phyloP scores from a whole-genome alignment of 2,797 vertebrate genomes.

The Ataeniobius toweri region DNA sequence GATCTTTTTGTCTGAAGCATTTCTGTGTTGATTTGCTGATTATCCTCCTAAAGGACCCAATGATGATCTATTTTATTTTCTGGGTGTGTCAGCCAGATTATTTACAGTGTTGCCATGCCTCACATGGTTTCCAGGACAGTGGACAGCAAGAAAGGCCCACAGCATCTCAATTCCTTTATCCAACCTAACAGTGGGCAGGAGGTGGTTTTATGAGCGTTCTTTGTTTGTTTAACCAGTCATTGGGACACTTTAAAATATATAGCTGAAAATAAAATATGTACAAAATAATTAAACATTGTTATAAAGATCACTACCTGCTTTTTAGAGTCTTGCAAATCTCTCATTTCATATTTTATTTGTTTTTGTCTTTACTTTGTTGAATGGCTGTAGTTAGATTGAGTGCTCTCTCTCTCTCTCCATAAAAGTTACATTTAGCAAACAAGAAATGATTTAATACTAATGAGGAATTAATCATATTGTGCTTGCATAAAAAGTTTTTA shows the following conservation, averaged over 20 bases:
- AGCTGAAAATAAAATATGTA: constrained; percentile 24
- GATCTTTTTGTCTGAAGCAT: neutral
- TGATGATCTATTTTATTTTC: no score
- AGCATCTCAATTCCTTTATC: no score
- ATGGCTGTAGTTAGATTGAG: constrained; percentile 40
- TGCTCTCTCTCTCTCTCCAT: constrained; percentile 38
- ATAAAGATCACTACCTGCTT: constrained; percentile 1
- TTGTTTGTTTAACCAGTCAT: neutral
- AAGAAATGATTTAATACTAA: constrained; percentile 53
- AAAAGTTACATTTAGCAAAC: constrained; percentile 61
- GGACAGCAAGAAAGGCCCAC: no score
- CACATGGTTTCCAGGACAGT: no score
- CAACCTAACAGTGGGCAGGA: no score
- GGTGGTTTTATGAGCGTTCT: no score
- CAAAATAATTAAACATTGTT: neutral
- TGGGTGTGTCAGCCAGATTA: no score
- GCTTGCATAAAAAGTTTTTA: constrained; percentile 25
- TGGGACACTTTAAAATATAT: constrained; percentile 15
- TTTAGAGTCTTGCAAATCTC: constrained; percentile 30
- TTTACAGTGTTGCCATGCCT: no score
- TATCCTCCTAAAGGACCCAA: no score
- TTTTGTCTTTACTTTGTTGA: constrained; percentile 22
- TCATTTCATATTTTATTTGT: constrained; percentile 5
- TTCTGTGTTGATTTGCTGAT: no score
- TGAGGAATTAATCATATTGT: constrained; percentile 53